phyloP scores from a whole-genome alignment of 1,140 invertebrate species.

The Pseudomyrmex dendroicus region DNA sequence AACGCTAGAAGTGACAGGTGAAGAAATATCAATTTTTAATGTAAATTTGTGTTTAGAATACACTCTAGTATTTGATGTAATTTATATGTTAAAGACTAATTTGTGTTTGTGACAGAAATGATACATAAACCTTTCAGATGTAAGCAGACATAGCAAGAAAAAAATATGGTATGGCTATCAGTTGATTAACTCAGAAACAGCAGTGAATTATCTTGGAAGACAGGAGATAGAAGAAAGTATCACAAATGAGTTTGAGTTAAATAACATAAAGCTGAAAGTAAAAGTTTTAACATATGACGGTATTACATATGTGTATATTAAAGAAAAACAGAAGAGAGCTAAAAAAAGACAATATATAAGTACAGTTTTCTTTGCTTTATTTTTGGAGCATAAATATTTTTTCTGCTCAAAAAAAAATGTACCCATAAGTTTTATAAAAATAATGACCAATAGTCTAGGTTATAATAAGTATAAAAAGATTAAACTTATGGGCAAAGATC shows the following conservation, averaged over 20 bases:
- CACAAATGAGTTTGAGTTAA: conserved; percentile 49
- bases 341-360: neutral
- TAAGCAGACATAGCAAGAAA: conserved; percentile 76
- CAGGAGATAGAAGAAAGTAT: conserved; percentile 66
- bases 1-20: conserved; percentile 75
- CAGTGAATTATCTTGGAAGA: conserved; percentile 17
- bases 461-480: conserved; percentile 67
- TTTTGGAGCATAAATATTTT: conserved; percentile 74
- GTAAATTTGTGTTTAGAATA: neutral
- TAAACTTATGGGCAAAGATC: conserved; percentile 76
- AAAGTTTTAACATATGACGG: conserved; percentile 63
- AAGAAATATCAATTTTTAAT: conserved; percentile 11
- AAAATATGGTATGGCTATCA: conserved; percentile 77
- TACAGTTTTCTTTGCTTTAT: conserved; percentile 74
- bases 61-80: neutral
- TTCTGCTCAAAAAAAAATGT: conserved; percentile 75
- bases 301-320: conserved; percentile 72
- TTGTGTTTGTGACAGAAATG: neutral
- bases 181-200: conserved; percentile 52
- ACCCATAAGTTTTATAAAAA: conserved; percentile 51
- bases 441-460: conserved; percentile 70
- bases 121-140: conserved; percentile 70
- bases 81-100: neutral
- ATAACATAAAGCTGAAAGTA: conserved; percentile 65
- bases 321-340: conserved; percentile 37